Evolutionary conservation across 2,797 vertebrate species (phyloP).

Genomic region (Uromys caudimaculatus): DNA sequence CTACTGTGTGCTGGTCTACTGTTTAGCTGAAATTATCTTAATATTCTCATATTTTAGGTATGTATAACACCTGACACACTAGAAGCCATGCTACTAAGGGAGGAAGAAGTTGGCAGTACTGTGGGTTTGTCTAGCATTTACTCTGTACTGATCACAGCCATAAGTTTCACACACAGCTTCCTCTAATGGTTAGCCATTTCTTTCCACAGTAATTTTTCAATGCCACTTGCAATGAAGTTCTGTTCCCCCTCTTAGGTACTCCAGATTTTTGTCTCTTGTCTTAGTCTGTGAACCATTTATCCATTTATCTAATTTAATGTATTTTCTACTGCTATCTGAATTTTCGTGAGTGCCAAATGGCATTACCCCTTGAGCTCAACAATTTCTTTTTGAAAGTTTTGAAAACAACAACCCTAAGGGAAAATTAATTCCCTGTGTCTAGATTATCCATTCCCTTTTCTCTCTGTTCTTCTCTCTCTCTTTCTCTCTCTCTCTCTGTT

Average conservation of each 20-base stretch:
- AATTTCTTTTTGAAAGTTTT: background rate
- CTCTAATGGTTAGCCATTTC: background rate
- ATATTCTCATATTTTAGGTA: background rate
- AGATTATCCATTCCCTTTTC: background rate
- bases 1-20: background rate
- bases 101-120: background rate
- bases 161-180: background rate
- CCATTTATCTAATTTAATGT: background rate
- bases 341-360: conserved; percentile 18
- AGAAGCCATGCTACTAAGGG: background rate
- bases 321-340: background rate
- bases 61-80: background rate
- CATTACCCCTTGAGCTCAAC: background rate
- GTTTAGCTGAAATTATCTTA: background rate
- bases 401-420: background rate
- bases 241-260: conserved; percentile 3
- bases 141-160: background rate
- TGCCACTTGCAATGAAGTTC: conserved; percentile 36
- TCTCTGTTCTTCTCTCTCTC: background rate
- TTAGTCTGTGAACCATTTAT: background rate
- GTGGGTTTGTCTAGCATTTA: background rate
- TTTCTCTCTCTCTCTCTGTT: background rate
- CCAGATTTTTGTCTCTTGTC: background rate
- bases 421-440: background rate
- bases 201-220: background rate